Evolutionary conservation across 2,797 vertebrate genomes (phyloP), one percentile per base, ranked within the genome.

Genomic region (Steatocranus sp.): DNA sequence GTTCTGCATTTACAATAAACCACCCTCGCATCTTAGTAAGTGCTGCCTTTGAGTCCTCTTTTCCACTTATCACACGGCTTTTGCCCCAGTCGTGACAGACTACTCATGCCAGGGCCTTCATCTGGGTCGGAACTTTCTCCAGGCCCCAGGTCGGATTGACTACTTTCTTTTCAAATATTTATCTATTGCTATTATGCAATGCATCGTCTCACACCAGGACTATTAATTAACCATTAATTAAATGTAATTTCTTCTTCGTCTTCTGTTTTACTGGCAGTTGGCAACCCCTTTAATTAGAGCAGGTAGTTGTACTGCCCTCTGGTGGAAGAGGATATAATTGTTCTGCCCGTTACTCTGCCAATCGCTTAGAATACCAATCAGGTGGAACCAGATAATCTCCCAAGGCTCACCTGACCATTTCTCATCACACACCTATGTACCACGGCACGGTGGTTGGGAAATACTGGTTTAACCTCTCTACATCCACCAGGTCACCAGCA

Each of bases 151-250:
- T 54, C 2, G 5, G 53, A 56, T 10, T 30, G 53, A 56, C 53
- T 15, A 27, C 25, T 17, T 56, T 56, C 1, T 30, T 56, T 30
- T 56, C 14, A 56, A 56, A 56, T 56, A 54, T 54, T 54, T 30
- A 56, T 30, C 25, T 56, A 17, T 18, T 56, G 3, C 54, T 56
- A 56, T 56, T 32, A 11, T 10, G 54, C 27, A 10, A 17, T 56
- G 15, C 0, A 0, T 56, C 2, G 0, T 1, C 15, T 56, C 8
- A 56, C 27, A 66, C 0, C 1, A 41, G 30, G 15, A 56, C 53
- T 56, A 56, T 56, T 30, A 56, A 17, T 56, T 3, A 56, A 56
- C 25, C 14, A 56, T 56, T 30, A 56, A 56, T 30, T 30, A 30
- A 30, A 30, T 30, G 27, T 56, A 30, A 56, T 18, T 56, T 56